Evolutionary conservation across 2,113 vertebrate genomes (phyloP).

Genomic region (Apeltes quadracus): DNA sequence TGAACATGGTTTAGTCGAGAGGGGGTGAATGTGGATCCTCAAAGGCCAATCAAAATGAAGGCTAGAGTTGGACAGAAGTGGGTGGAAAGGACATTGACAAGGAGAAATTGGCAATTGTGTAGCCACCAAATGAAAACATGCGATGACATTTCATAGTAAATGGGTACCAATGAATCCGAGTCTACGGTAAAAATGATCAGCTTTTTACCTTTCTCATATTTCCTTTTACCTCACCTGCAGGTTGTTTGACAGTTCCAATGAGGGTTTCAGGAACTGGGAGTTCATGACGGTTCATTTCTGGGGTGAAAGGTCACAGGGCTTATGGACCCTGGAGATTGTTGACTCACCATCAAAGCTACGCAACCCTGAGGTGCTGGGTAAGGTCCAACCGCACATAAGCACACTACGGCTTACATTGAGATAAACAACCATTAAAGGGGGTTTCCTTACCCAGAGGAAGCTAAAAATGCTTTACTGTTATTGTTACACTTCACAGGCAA

Average conservation of each 20-base stretch:
- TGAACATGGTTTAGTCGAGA: neutral
- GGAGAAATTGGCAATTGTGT: no score
- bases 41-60: no score
- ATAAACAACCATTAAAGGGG: neutral
- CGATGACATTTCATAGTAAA: neutral
- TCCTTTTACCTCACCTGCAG: conserved; percentile 23
- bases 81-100: no score
- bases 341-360: conserved; percentile 87
- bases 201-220: neutral
- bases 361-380: conserved; percentile 86
- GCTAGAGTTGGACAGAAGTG: no score
- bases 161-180: neutral
- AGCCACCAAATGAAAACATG: neutral
- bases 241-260: conserved; percentile 67
- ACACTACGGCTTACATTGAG: neutral
- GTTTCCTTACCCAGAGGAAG: neutral
- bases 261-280: conserved; percentile 94
- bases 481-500: conserved; percentile 80
- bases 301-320: conserved; percentile 88
- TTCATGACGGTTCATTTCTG: conserved; percentile 96
- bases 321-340: conserved; percentile 89
- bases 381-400: conserved; percentile 49
- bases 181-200: neutral
- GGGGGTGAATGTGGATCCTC: neutral
- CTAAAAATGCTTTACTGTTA: neutral